phyloP scores from a whole-genome alignment of 2,113 vertebrate genomes.

The Phalacrocorax brasilianus region DNA sequence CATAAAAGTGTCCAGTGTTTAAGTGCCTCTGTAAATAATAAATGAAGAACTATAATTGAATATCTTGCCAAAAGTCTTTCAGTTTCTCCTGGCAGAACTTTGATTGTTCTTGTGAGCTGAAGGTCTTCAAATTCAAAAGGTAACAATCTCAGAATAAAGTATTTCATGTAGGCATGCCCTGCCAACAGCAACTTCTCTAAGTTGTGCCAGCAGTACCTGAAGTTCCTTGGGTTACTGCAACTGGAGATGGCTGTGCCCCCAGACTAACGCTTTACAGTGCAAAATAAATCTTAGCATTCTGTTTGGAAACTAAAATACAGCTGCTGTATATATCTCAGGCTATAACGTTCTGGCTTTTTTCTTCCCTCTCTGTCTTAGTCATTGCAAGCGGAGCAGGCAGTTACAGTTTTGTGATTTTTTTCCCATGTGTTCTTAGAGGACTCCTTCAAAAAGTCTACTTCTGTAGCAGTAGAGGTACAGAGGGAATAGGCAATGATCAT shows the following conservation, averaged over 20 bases:
- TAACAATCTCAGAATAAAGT: background rate
- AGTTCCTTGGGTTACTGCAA: background rate
- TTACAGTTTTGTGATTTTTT: background rate
- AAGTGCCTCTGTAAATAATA: background rate
- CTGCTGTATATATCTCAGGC: background rate
- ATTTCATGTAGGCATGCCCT: background rate
- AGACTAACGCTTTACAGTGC: background rate
- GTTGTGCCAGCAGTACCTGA: background rate
- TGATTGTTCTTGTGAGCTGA: background rate
- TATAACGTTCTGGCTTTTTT: background rate
- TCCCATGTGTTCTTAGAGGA: background rate
- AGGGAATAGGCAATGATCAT: background rate
- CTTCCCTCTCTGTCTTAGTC: background rate
- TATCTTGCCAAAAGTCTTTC: background rate
- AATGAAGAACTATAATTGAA: background rate
- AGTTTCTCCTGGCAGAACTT: background rate
- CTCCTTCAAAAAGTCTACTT: background rate
- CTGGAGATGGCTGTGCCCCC: background rate
- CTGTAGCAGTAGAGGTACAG: background rate
- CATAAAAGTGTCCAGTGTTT: background rate
- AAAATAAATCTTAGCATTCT: background rate
- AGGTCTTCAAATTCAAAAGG: background rate
- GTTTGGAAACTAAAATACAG: background rate
- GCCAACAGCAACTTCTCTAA: background rate
- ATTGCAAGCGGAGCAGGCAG: background rate